Evolutionary conservation across 2,888 invertebrate species (phyloP), one percentile per base, ranked within the genome.

Genomic region (Lasioglossum villosulum): DNA sequence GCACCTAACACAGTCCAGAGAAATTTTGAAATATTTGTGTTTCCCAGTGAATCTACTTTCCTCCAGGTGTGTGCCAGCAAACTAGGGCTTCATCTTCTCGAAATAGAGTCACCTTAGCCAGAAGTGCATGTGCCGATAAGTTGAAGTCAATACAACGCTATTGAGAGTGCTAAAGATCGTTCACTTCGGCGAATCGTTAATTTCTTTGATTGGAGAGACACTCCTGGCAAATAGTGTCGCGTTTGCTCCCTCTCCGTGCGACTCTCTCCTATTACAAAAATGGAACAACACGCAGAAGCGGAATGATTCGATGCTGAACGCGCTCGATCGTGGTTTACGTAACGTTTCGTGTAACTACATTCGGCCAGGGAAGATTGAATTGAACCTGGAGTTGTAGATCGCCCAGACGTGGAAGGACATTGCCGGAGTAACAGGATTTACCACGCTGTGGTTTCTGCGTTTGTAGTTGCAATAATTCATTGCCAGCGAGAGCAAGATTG

Each of bases 381-480:
- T 37, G 10, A 37, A 10, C n/a, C 34, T 10, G n/a, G 48, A 70
- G 48, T 77, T 70, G n/a, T 16, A 70, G 23, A 48, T 5, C 23
- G 45, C 37, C 30, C 68, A 16, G 68, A n/a, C 68, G 6, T 34
- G 12, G 56, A 42, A 68, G 56, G 19, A 52, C 39, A 56, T 42
- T 30, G 42, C 19, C 6, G 6, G 42, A 19, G 16, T 66, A 37
- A 70, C 34, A 42, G 23, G 19, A 10, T 75, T 70, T 30, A 23
- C n/a, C n/a, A 23, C 74, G 16, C 14, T 34, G 30, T 16, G 37
- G 37, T 37, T 48, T 42, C 52, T 19, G 52, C 14, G 27, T 74
- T 4, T 14, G 71, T 34, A 75, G 34, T 45, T 56, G 76, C 48
- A 19, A 71, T 81, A 66, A 77, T 8, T 77, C 48, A n/a, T 59